phyloP scores from a whole-genome alignment of 2,797 vertebrate genomes.

The Buphagus erythrorhynchus region DNA sequence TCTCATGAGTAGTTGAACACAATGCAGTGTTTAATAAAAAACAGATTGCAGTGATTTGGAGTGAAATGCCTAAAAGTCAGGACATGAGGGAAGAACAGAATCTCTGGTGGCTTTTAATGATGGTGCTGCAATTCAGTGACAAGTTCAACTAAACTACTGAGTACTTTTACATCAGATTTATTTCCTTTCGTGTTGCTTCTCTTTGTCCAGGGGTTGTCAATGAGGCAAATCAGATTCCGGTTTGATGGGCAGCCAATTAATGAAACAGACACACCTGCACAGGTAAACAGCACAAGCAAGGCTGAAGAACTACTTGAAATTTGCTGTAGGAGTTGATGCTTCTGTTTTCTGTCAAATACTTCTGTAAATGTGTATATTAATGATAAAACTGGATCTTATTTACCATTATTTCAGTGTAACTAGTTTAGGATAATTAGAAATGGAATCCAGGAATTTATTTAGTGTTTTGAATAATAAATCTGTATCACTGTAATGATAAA shows the following conservation, averaged over 20 bases:
- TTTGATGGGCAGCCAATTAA: conserved; percentile 99
- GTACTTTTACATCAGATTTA: not conserved
- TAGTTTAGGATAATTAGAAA: not conserved
- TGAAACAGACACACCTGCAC: conserved; percentile 97
- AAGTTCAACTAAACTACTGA: not conserved
- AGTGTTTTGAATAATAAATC: not conserved
- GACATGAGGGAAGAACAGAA: not conserved
- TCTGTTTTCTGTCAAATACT: not conserved
- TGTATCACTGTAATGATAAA: not conserved
- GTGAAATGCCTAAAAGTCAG: not conserved
- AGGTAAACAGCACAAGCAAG: conserved; percentile 80
- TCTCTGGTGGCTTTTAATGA: not conserved
- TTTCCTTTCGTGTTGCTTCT: conserved; percentile 36
- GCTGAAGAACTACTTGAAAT: not conserved
- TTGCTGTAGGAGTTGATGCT: not conserved
- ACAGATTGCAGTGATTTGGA: not conserved
- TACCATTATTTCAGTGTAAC: not conserved
- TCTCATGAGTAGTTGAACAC: not conserved
- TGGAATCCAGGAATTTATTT: not conserved
- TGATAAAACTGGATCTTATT: not conserved
- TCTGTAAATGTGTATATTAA: not conserved
- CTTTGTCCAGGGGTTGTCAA: conserved; percentile 89
- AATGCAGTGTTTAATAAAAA: not conserved
- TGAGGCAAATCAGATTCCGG: conserved; percentile 99
- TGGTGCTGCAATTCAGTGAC: not conserved